A percentile compares a stretch with the other conserved stretches of the same genome.
These are phyloP conservation scores for Paralichthys olivaceus DNA, from an alignment of 2,113 vertebrate genomes.

Conservation along the genomic window DNA sequence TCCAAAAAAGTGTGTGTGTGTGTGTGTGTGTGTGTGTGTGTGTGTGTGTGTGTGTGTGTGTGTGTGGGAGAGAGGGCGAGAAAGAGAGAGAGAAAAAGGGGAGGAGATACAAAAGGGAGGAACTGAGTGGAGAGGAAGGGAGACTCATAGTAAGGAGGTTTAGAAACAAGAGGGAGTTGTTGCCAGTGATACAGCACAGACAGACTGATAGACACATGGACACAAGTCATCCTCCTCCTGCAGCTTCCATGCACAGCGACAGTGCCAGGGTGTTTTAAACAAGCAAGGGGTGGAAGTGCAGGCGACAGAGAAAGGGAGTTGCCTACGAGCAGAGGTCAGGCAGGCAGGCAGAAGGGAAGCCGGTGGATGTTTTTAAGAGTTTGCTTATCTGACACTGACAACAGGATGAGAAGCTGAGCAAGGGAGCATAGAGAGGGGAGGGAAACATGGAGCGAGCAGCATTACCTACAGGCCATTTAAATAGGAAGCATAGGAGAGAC, in stretches of 20 bases:
- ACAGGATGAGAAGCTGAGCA: constrained; percentile 79
- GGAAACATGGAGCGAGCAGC: constrained; percentile 67
- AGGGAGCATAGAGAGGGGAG: constrained; percentile 43
- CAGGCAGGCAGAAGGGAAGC: constrained; percentile 63
- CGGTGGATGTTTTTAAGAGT: constrained; percentile 74
- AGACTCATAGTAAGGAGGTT: constrained; percentile 72
- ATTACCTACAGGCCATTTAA: constrained; percentile 38
- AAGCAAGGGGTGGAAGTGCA: constrained; percentile 55
- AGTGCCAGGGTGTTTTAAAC: constrained; percentile 28
- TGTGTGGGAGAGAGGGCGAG: constrained; percentile 56
- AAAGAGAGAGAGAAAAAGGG: constrained; percentile 63
- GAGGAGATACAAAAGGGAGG: constrained; percentile 77
- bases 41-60: constrained; percentile 30
- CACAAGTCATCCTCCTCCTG: constrained; percentile 42
- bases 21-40: constrained; percentile 37
- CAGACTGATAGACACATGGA: constrained; percentile 61
- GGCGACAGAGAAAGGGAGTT: constrained; percentile 65
- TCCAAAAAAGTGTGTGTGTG: constrained; percentile 39
- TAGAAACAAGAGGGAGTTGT: constrained; percentile 68
- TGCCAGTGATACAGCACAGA: constrained; percentile 59
- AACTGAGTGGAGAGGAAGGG: constrained; percentile 67
- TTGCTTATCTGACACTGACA: constrained; percentile 79
- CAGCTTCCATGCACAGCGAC: constrained; percentile 29
- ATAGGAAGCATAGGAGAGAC: constrained; percentile 51
- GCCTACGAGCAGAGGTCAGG: constrained; percentile 69